Evolutionary conservation across 2,113 vertebrate species (phyloP), one percentile per base, ranked within the genome.

Genomic region (Irena cyanogastra): DNA sequence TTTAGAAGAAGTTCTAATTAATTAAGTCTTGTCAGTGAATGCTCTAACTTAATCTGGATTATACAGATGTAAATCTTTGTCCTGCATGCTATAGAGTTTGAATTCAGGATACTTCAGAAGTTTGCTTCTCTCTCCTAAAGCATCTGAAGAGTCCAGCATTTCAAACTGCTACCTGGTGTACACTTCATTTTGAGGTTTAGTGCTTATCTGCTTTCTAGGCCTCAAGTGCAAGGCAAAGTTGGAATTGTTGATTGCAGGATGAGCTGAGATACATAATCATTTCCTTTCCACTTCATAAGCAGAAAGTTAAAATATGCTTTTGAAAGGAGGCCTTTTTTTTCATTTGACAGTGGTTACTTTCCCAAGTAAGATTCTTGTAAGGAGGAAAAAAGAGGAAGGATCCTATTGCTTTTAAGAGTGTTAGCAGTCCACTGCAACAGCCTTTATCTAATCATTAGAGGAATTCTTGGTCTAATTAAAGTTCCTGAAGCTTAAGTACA

Each of bases 391-490:
- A 41, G 59, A 82, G 42, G 24, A 77, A 52, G 47, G 17, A 24
- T 37, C 50, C 20, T 71, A 45, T 76, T 82, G 30, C 3, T 87
- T 84, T 87, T 64, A 56, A 87, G 91, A 63, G 52, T 93, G 84
- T 87, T 96, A 45, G 50, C 63, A 63, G 41, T 87, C 39, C 35
- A 24, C 83, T 91, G 65, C 56, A 69, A 89, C 83, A 39, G 68
- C 71, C 80, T 94, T 91, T 96, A 96, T 95, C 94, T 97, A 94
- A 95, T 96, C 94, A 76, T 65, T 83, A 69, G 72, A 94, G 77
- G 91, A 95, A 96, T 97, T 97, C 85, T 80, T 97, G 61, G 54
- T 80, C 94, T 96, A 93, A 92, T 87, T 87, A 49, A 91, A 94
- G 74, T 86, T 94, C 93, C 90, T 79, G 83, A 84, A 92, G 88